Evolutionary conservation across 2,113 vertebrate species (phyloP), one percentile per base, ranked within the genome.

Genomic region (Serilophus lunatus): DNA sequence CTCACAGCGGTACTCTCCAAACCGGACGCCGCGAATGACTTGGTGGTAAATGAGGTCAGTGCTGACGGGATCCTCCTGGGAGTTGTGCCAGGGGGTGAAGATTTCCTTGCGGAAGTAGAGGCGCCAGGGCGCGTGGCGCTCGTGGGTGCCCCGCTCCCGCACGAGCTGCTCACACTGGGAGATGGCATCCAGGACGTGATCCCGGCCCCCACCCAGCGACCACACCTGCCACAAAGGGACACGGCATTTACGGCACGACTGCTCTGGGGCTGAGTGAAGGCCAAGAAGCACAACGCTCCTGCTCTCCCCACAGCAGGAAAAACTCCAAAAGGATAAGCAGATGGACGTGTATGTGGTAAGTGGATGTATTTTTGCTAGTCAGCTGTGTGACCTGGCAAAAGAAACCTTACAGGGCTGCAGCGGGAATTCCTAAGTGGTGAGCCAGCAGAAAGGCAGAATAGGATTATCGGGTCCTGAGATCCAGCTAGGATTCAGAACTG

Each of bases 31-130:
- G 0, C 98, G 98, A 80, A 99, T 97, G 91, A 99, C 81, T 95
- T 99, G 99, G 87, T 90, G 98, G 97, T 99, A 99, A 74, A 99
- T 99, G 92, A 99, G 99, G 33, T 99, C 98, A 0, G 99, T 99
- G 98, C 99, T 99, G 93, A 98, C 49, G 0, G 97, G 92, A 92
- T 99, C 99, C 82, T 98, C 96, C 17, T 26, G 94, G 95, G 98
- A 98, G 97, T 98, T 97, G 36, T 99, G 99, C 99, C 99, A 99
- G 2, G 99, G 99, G 2, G 98, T 98, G 95, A 99, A 99, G 96
- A 99, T 97, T 92, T 99, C 99, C 96, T 99, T 99, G 18, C 99
- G 98, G 97, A 99, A 99, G 96, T 98, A 98, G 53, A 99, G 97
- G 6, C 99, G 98, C 99, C 99, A 99, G 17, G 99, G 98, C 0